These are phyloP conservation scores for Conops quadrifasciatus DNA, from an alignment of 2,888 invertebrate genomes.

Conservation along the genomic window DNA sequence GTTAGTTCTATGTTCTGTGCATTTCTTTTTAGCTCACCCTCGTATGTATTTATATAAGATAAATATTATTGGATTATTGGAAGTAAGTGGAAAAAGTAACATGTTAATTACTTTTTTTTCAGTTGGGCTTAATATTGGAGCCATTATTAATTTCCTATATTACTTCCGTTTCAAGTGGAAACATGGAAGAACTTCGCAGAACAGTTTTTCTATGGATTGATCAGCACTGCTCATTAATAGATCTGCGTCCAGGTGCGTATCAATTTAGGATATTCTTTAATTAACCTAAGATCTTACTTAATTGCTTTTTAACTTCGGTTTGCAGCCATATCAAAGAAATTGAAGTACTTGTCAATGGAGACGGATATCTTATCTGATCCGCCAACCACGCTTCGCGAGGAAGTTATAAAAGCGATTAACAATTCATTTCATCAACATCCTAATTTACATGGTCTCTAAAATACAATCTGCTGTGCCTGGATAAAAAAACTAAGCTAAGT, in stretches of 20 bases:
- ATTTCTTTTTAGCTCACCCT: no score
- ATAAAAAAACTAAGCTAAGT: not conserved
- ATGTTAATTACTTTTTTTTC: constrained; percentile 45
- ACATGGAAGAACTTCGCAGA: constrained; percentile 89
- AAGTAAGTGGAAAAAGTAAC: constrained; percentile 35
- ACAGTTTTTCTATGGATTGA: constrained; percentile 95
- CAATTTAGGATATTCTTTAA: not conserved
- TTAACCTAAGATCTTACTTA: not conserved
- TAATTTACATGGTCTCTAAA: constrained; percentile 60
- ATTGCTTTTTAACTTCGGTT: constrained; percentile 44
- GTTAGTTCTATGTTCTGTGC: no score
- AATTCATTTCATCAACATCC: constrained; percentile 62
- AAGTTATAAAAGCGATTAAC: constrained; percentile 81
- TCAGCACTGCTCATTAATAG: constrained; percentile 93
- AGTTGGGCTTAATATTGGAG: constrained; percentile 93
- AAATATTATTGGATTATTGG: no score
- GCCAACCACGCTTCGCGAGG: constrained; percentile 82
- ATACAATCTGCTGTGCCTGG: not conserved
- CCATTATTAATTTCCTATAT: constrained; percentile 91
- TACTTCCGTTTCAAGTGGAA: constrained; percentile 89
- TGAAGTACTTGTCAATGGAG: constrained; percentile 87
- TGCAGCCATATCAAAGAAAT: constrained; percentile 91
- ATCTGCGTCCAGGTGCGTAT: constrained; percentile 86
- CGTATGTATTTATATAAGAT: no score
- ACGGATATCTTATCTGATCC: constrained; percentile 94